Base-by-base conservation (phyloP, 2,888 invertebrate genomes). In the Heliconius cydno region DNA sequence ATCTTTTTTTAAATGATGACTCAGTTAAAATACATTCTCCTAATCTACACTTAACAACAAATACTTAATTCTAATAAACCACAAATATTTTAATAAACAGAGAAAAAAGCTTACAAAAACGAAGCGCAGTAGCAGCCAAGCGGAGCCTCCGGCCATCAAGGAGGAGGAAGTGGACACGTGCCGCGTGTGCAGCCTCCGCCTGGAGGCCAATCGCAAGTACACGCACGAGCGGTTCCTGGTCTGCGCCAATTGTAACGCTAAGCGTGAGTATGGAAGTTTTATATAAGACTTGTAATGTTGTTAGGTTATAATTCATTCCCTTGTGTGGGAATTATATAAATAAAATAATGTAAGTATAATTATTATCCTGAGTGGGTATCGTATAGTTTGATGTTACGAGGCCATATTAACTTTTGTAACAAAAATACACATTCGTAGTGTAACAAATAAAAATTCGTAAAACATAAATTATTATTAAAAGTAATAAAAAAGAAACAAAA, bases 161-260 rank as follows among this genome's bases (percentile, higher is more conserved):
- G 86, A 86, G 63, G 79, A 85, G 83, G 88, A 85, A 66, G 92
- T 87, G 83, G 92, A 93, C 30, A 85, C 89, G 81, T 97, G 98
- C 95, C 95, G 95, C 87, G 94, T 93, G 82, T 96, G 96, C 88
- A 92, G 92, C 82, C 91, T 95, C 86, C 92, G 95, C 73, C 95
- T 96, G 80, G 96, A 96, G 88, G 95, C 95, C 83, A 96, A 96
- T 92, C 90, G 95, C 81, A 94, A 94, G 86, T 92, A 96, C 87
- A 92, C 96, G 86, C 96, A 96, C 85, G 96, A 96, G 89, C 90
- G 95, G 80, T 96, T 96, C 91, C 95, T 96, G 83, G 95, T 95
- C 83, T 96, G 96, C 90, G 93, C 95, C 82, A 93, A 93, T 81
- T 96, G 96, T 86, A 93, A 95, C 83, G 94, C 95, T 70, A 95